A percentile compares a stretch with the other conserved stretches of the same genome.
Evolutionary conservation across 2,797 vertebrate genomes (phyloP).

Genomic region (Sparus aurata): DNA sequence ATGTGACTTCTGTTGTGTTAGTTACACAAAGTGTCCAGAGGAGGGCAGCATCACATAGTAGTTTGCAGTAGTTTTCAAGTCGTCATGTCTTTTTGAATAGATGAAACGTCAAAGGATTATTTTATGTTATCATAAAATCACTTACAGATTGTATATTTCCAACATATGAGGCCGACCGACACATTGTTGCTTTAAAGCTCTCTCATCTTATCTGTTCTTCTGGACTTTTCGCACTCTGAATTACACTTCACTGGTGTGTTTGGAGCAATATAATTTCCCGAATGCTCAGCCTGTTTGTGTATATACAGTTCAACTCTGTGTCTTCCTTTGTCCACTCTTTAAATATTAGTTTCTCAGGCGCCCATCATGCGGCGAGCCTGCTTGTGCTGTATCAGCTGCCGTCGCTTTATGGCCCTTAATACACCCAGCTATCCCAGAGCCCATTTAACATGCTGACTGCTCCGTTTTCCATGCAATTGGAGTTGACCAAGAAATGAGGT

Average conservation of each 20-base stretch:
- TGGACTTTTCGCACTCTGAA: conserved; percentile 29
- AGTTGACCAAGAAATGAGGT: conserved; percentile 86
- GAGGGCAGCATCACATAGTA: conserved; percentile 70
- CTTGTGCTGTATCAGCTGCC: conserved; percentile 67
- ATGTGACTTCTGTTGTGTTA: neutral
- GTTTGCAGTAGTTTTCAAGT: neutral
- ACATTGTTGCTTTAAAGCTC: neutral
- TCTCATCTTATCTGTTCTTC: conserved; percentile 29
- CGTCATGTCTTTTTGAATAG: conserved; percentile 4
- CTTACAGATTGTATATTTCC: conserved; percentile 6
- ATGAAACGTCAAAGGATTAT: neutral
- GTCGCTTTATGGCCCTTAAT: conserved; percentile 72
- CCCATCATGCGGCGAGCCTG: conserved; percentile 57
- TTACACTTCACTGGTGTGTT: conserved; percentile 12
- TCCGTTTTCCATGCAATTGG: conserved; percentile 84
- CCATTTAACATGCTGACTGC: conserved; percentile 81
- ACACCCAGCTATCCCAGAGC: conserved; percentile 67
- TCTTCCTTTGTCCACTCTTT: conserved; percentile 47
- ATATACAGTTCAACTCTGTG: conserved; percentile 22
- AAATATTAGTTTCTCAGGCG: conserved; percentile 73
- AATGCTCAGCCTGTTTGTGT: conserved; percentile 46
- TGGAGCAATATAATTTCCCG: conserved; percentile 39
- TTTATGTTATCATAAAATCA: conserved; percentile 13
- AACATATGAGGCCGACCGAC: neutral
- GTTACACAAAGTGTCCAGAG: conserved; percentile 50